Percentiles rank a stretch among this genome's conserved stretches.
phyloP scores from a whole-genome alignment of 1,140 invertebrate genomes.

The Gonatopus flavifemur region DNA sequence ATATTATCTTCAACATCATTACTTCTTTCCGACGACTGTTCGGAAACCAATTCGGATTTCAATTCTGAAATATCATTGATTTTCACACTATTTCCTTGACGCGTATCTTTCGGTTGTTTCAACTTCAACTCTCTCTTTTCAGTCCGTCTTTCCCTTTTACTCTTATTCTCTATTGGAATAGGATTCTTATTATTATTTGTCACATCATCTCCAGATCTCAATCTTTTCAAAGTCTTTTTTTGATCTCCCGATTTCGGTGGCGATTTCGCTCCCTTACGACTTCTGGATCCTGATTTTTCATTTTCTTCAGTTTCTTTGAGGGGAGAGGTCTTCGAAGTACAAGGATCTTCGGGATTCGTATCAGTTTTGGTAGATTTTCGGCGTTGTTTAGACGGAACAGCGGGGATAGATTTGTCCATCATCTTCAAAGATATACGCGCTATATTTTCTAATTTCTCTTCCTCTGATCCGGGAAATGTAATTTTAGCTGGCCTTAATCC shows the following conservation, averaged over 20 bases:
- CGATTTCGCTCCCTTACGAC: conserved; percentile 37
- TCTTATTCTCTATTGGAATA: conserved; percentile 32
- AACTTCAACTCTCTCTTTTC: conserved; percentile 37
- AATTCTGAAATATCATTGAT: background rate
- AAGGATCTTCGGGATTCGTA: conserved; percentile 32
- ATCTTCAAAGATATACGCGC: conserved; percentile 51
- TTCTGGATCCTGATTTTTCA: conserved; percentile 34
- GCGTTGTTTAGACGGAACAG: conserved; percentile 34
- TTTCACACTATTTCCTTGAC: background rate
- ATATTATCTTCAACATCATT: conserved; percentile 14
- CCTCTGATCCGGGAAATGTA: conserved; percentile 57
- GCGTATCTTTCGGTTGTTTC: conserved; percentile 18
- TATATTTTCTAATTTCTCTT: conserved; percentile 52
- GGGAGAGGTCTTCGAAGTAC: conserved; percentile 39
- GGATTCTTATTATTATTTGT: conserved; percentile 22
- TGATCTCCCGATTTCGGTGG: conserved; percentile 39
- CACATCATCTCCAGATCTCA: conserved; percentile 3
- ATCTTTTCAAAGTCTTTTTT: conserved; percentile 33
- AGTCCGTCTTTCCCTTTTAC: conserved; percentile 40
- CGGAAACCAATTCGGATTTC: too few relatives aligned
- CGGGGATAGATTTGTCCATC: conserved; percentile 39
- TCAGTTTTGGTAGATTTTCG: conserved; percentile 51
- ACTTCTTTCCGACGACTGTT: conserved; percentile 1
- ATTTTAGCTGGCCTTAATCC: conserved; percentile 69
- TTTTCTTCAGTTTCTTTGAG: conserved; percentile 45